A percentile compares a stretch with the other conserved stretches of the same genome.
phyloP scores from a whole-genome alignment of 1,140 invertebrate species.

The Wasmannia auropunctata region DNA sequence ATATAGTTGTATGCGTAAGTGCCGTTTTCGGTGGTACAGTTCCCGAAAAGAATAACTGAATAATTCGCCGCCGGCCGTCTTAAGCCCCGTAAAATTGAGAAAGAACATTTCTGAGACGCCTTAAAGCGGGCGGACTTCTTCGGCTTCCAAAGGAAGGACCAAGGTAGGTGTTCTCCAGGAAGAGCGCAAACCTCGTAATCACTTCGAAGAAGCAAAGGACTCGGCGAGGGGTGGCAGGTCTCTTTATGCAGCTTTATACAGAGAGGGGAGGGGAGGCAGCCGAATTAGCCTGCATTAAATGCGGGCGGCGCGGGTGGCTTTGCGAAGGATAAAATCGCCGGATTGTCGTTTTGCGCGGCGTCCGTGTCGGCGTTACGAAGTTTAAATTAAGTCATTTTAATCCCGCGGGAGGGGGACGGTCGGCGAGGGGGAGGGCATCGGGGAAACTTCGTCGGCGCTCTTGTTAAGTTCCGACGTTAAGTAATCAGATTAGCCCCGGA shows the following conservation, averaged over 20 bases:
- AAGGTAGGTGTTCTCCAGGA: background rate
- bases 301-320: constrained; percentile 57
- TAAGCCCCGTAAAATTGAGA: background rate
- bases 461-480: constrained; percentile 70
- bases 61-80: background rate
- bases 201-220: constrained; percentile 1
- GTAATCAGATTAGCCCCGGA: constrained; percentile 70
- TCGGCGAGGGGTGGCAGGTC: background rate
- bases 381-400: constrained; percentile 75
- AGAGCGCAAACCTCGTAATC: constrained; percentile 32
- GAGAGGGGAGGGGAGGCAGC: background rate
- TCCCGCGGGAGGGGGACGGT: constrained; percentile 35
- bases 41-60: background rate
- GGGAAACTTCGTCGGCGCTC: constrained; percentile 58
- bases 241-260: constrained; percentile 9
- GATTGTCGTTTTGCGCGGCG: constrained; percentile 59
- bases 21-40: background rate
- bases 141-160: background rate
- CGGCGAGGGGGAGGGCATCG: background rate
- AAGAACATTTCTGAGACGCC: background rate
- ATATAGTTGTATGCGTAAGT: background rate
- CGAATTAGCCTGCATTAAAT: constrained; percentile 62
- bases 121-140: background rate
- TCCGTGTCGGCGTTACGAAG: constrained; percentile 53
- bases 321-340: constrained; percentile 62